Conservation (phyloP, 2,888 invertebrate genomes). For the Chelonus formosanus region DNA sequence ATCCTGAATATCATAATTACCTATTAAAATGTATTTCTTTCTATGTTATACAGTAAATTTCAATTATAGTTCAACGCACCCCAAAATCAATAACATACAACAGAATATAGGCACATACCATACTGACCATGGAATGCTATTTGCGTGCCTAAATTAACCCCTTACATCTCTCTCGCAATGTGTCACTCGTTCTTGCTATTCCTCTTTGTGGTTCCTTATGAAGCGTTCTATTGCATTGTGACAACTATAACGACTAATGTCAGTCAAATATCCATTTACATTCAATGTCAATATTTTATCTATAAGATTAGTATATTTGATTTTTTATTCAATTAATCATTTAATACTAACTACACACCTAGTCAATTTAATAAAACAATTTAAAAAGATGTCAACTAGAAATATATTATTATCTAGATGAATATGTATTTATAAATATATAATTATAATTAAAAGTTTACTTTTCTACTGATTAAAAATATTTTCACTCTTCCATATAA, state of each 20-base stretch:
- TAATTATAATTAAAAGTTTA: no score
- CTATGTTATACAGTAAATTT: background rate
- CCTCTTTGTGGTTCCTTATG: slow-evolving; percentile 33
- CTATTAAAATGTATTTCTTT: no score
- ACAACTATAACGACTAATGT: slow-evolving; percentile 58
- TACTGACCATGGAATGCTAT: slow-evolving; percentile 63
- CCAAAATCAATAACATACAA: slow-evolving; percentile 61
- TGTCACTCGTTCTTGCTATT: slow-evolving; percentile 29
- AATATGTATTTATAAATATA: no score
- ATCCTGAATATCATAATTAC: no score
- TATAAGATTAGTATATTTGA: slow-evolving; percentile 25
- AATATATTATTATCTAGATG: no score
- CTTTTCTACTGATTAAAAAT: no score
- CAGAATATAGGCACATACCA: slow-evolving; percentile 59
- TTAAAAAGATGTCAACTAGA: no score
- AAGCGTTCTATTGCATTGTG: slow-evolving; percentile 51
- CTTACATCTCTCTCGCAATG: slow-evolving; percentile 29
- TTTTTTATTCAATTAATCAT: no score
- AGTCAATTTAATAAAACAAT: no score
- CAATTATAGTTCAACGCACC: slow-evolving; percentile 38
- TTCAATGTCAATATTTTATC: slow-evolving; percentile 51
- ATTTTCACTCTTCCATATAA: no score
- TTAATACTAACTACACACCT: no score
- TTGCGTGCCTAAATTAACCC: slow-evolving; percentile 48
- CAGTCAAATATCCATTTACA: slow-evolving; percentile 57